These are phyloP conservation scores for Philereme transversata DNA, from an alignment of 2,888 invertebrate species.

Conservation along the genomic window DNA sequence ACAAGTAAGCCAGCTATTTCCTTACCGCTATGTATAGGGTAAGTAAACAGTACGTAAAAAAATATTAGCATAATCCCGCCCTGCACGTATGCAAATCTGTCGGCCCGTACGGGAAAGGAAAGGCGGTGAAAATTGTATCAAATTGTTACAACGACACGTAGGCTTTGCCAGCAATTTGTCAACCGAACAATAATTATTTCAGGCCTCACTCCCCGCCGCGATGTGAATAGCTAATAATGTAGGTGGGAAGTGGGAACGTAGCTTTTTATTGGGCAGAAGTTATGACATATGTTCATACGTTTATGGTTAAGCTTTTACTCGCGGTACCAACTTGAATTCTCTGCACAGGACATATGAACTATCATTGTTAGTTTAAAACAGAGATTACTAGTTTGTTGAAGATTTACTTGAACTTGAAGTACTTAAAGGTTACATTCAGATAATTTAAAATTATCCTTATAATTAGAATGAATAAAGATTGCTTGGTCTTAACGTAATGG, in stretches of 20 bases:
- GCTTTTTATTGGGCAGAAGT: slow-evolving; percentile 26
- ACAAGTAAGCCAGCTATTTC: slow-evolving; percentile 8
- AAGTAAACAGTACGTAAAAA: slow-evolving; percentile 76
- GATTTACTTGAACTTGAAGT: too few species aligned
- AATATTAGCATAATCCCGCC: slow-evolving; percentile 81
- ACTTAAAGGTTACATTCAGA: too few species aligned
- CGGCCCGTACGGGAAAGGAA: slow-evolving; percentile 70
- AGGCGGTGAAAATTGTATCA: slow-evolving; percentile 80
- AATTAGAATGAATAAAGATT: too few species aligned
- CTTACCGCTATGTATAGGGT: slow-evolving; percentile 39
- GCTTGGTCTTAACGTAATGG: too few species aligned
- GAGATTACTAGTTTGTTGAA: too few species aligned
- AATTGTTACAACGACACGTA: slow-evolving; percentile 79
- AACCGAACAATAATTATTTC: slow-evolving; percentile 79
- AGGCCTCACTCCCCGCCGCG: slow-evolving; percentile 54
- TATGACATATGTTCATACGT: slow-evolving; percentile 17
- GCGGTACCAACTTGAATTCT: too few species aligned
- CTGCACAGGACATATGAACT: too few species aligned
- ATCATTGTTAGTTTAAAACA: too few species aligned
- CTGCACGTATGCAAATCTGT: slow-evolving; percentile 76
- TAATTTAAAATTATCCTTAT: too few species aligned
- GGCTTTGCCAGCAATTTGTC: slow-evolving; percentile 81
- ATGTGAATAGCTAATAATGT: slow-evolving; percentile 58
- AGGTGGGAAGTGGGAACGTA: slow-evolving; percentile 34
- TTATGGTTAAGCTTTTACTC: slow-evolving; percentile 18